Evolutionary conservation across 2,797 vertebrate species (phyloP), one percentile per base, ranked within the genome.

Genomic region (Rhinogobio ventralis): DNA sequence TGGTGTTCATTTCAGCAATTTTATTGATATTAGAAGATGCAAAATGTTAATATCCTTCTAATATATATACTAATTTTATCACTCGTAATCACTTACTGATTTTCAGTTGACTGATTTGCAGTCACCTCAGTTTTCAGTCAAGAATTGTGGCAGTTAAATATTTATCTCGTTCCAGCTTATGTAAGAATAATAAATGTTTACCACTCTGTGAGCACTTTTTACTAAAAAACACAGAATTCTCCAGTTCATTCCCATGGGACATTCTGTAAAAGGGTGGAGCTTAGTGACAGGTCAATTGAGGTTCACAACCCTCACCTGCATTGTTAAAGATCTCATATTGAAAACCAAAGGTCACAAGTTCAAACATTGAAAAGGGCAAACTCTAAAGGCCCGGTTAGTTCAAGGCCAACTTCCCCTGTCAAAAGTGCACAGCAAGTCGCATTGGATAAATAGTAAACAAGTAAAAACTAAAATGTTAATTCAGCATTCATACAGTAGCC

Each of bases 361-460:
- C 60, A 67, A 67, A 67, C 17, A 66, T 25, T 23, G 3, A 2
- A 79, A 67, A 36, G 77, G 11, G 11, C 77, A 51, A 36, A 33
- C 62, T 51, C 2, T 36, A 79, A 67, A 79, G 13, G 75, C 55
- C 75, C 20, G 36, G 75, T 78, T 28, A 14, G 17, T 79, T 49
- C 11, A 46, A 30, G 28, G 45, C 2, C 2, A 4, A 33, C 45
- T 17, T 33, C 11, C 10, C 28, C 25, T 15, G 62, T 66, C 25
- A 67, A 66, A 51, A 33, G 28, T 36, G 46, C 30, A 39, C 46
- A 25, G 46, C 64, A 80, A 80, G 45, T 80, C 46, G 3, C 78
- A n/a, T n/a, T 79, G 77, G 60, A 49, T 66, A 77, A 64, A 77
- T 77, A n/a, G n/a, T n/a, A 28, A 36, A 36, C 49, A 17, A 57